Conservation (phyloP, 2,888 invertebrate species). For the Patella depressa region DNA sequence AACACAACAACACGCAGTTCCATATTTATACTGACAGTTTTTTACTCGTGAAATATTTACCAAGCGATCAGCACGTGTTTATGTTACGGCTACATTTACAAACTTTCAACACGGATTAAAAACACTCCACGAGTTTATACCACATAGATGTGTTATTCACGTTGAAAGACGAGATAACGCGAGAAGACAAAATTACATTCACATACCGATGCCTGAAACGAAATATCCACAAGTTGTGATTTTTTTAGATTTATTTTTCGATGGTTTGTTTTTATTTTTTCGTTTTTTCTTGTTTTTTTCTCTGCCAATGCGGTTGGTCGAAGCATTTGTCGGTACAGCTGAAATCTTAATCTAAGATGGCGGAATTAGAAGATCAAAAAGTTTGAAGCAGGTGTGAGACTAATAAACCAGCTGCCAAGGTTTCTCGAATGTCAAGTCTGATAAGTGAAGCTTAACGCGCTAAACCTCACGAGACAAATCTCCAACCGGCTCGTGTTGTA, state of each 20-base stretch:
- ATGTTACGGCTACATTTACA: background rate
- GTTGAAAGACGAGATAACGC: conserved; percentile 8
- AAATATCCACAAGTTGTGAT: background rate
- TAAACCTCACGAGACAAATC: conserved; percentile 2
- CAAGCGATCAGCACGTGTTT: background rate
- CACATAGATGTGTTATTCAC: background rate
- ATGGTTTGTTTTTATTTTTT: background rate
- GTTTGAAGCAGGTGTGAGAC: conserved; percentile 7
- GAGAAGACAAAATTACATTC: conserved; percentile 10
- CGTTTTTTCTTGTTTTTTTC: background rate
- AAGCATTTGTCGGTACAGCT: conserved; percentile 10
- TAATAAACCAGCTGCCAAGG: conserved; percentile 6
- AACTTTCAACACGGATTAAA: conserved; percentile 10
- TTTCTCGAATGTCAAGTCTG: conserved; percentile 4
- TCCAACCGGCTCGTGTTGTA: background rate
- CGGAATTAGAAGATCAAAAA: conserved; percentile 3
- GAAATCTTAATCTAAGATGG: conserved; percentile 2
- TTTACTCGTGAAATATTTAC: no score
- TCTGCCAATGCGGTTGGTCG: conserved; percentile 2
- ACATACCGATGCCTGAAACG: background rate
- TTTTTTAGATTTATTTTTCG: background rate
- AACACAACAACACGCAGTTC: no score
- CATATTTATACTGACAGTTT: no score
- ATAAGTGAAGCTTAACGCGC: conserved; percentile 9
- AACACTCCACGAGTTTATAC: background rate